Evolutionary conservation across 2,797 vertebrate species (phyloP), one percentile per base, ranked within the genome.

Genomic region (Novumbra hubbsi): DNA sequence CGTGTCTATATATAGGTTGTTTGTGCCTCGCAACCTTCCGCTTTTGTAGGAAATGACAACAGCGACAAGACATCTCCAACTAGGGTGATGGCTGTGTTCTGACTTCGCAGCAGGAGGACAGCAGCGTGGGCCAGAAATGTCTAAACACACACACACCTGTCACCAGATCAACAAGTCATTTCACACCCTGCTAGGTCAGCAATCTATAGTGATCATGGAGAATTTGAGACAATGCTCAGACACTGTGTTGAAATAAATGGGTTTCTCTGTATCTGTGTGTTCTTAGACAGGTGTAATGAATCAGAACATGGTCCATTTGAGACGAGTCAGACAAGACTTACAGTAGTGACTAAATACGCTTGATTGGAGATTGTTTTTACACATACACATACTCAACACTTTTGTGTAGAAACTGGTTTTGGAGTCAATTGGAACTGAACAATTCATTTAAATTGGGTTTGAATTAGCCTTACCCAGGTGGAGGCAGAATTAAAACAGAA

Each of bases 141-240:
- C 14, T 45, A 45, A 4, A 64, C 27, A 32, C 28, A 63, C 62
- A 63, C 62, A 64, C 62, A 32, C 60, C 60, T 62, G 21, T 64
- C 14, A 30, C 62, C 28, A 28, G 28, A 28, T 30, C 16, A 15
- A 16, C 62, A 88, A 85, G 89, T 83, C 74, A 81, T 41, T 48
- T 15, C 38, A 48, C 66, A 14, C 75, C 84, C 84, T 81, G 71
- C 78, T 68, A 73, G 48, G 86, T 86, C 81, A 83, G 72, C 75
- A 81, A 81, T 86, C 76, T 77, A 76, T 87, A 85, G 85, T 86
- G 88, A 85, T 87, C 77, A 32, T 65, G 38, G 32, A 24, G 21
- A 24, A 24, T 14, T 66, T 27, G 30, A 48, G 11, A 60, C 27
- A 30, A 55, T 19, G 49, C 48, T 45, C 32, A 38, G 70, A 24